Percentiles rank a stretch among this genome's conserved stretches.
These are phyloP conservation scores for Catonia carolina DNA, from an alignment of 2,888 invertebrate genomes.

Conservation along the genomic window DNA sequence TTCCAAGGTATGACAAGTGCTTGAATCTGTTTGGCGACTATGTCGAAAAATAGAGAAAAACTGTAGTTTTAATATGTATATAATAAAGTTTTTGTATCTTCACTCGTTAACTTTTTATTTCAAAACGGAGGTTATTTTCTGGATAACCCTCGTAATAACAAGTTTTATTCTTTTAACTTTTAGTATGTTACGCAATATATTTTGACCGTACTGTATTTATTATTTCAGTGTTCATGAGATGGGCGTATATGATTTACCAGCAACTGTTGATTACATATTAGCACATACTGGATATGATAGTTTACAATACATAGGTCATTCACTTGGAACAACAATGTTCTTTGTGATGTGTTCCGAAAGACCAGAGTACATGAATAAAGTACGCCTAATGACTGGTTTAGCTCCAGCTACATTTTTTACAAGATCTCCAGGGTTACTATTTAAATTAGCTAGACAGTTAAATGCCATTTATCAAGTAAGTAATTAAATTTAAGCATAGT, in stretches of 20 bases:
- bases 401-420: conserved; percentile 38
- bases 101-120: too few species aligned
- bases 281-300: conserved; percentile 49
- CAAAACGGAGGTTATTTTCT: too few species aligned
- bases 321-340: conserved; percentile 48
- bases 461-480: neutral
- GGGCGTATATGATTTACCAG: conserved; percentile 68
- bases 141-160: too few species aligned
- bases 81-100: too few species aligned
- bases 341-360: conserved; percentile 35
- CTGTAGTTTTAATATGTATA: too few species aligned
- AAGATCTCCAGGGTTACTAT: neutral
- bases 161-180: too few species aligned
- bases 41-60: too few species aligned
- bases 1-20: too few species aligned
- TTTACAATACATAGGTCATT: conserved; percentile 74
- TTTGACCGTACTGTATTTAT: too few species aligned
- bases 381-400: conserved; percentile 35
- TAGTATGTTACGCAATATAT: too few species aligned
- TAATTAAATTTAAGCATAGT: too few species aligned
- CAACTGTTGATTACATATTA: conserved; percentile 69
- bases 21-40: too few species aligned
- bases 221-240: conserved; percentile 71
- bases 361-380: conserved; percentile 36
- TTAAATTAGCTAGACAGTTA: neutral